Base-by-base conservation (phyloP, 2,888 invertebrate species). In the Poecilobothrus nobilitatus region DNA sequence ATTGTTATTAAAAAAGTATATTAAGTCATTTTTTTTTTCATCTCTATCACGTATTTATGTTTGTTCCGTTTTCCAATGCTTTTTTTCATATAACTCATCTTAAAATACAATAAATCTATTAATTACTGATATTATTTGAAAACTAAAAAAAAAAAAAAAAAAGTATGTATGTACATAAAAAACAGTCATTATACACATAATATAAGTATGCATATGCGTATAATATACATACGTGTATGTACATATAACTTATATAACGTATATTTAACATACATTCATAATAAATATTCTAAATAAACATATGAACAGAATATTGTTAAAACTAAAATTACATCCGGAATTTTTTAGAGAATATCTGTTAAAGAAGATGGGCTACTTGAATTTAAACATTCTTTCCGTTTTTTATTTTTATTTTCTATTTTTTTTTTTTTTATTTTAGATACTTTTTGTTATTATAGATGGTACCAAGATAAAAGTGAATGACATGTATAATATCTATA, bases 91-190 rank as follows among this genome's bases (percentile, higher is more conserved):
- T 12, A 41, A 5, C 2, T 5, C 9, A 2, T 41, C 2, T 41
- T 12, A 41, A 41, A 41, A 41, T n/a, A 53, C 53, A 53, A 53
- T 53, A 53, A 53, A 53, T 53, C 53, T 53, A 53, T 53, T 53
- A 53, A 53, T 53, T 53, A 53, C 53, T 53, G 53, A 6, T 53
- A 53, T 53, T 53, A 53, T 53, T 37, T 12, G 37, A 37, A 37
- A 37, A 37, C 1, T 2, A 7, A 37, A 37, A 9, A 15, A 53
- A 53, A 18, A 18, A 53, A 53, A 53, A 53, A 53, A n/a, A n/a
- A 53, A 53, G 15, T 15, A 9, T 15, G 18, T 53, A 18, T 6
- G 15, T 12, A 41, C 9, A 15, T 12, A 41, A 41, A 41, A 12
- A 41, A 15, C 41, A 12, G 41, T 41, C 41, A 41, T 41, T 8